phyloP scores from a whole-genome alignment of 2,113 vertebrate species.

The Sardina pilchardus region DNA sequence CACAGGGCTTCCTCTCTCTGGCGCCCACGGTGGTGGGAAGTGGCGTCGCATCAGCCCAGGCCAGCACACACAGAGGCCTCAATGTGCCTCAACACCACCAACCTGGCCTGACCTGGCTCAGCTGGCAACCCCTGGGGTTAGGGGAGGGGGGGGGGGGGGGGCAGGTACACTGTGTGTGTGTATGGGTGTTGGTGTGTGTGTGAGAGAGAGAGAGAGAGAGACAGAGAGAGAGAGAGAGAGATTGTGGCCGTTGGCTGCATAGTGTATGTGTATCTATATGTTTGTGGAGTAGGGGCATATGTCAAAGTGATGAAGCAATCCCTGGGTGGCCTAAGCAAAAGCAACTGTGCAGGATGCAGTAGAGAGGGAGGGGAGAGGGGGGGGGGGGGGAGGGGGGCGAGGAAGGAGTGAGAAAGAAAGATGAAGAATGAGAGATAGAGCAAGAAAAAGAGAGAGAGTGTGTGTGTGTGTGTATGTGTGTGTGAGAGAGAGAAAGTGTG shows the following conservation, averaged over 20 bases:
- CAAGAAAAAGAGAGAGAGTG: neutral
- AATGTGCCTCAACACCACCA: neutral
- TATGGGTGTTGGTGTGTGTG: neutral
- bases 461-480: too few relatives aligned
- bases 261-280: neutral
- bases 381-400: neutral
- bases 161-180: neutral
- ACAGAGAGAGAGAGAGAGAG: neutral
- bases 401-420: neutral
- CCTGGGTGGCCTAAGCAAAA: neutral
- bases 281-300: neutral
- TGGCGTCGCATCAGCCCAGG: neutral
- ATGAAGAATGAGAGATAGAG: neutral
- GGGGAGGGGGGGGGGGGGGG: too few relatives aligned
- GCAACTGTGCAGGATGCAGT: neutral
- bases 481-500: neutral
- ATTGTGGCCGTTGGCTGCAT: neutral
- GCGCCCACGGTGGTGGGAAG: neutral
- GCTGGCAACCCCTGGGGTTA: neutral
- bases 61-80: neutral
- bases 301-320: slow-evolving; percentile 14
- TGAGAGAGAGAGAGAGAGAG: neutral
- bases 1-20: neutral
- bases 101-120: neutral
- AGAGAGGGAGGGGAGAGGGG: too few relatives aligned